These are phyloP conservation scores for Aeoliscus strigatus DNA, from an alignment of 2,797 vertebrate genomes.

Conservation along the genomic window DNA sequence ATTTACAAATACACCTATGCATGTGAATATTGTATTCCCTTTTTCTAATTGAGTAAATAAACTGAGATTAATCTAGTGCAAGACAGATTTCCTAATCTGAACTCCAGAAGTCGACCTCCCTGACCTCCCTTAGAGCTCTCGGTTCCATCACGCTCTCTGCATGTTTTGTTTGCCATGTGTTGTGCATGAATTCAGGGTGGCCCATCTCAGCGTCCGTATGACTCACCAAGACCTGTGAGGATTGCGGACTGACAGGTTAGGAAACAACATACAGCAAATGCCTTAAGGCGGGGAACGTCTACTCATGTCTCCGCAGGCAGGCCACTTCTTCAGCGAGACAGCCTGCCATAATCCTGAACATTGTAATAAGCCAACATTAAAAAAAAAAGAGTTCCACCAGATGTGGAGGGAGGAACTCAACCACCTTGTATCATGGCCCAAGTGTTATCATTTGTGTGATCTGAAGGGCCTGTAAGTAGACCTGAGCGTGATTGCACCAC, in stretches of 20 bases:
- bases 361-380: conserved; percentile 3
- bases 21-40: too few species aligned
- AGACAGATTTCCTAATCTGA: conserved; percentile 8
- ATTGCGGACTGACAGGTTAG: conserved; percentile 69
- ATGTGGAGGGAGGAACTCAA: conserved; percentile 32
- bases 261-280: conserved; percentile 53
- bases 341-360: conserved; percentile 22
- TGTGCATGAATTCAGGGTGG: conserved; percentile 40
- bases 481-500: conserved; percentile 10
- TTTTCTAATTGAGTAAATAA: too few species aligned
- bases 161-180: conserved; percentile 34
- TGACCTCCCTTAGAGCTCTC: too few species aligned
- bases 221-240: conserved; percentile 58
- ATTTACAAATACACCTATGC: too few species aligned
- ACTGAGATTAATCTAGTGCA: too few species aligned
- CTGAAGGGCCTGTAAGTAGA: conserved; percentile 1
- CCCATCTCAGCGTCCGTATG: conserved; percentile 48
- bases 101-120: too few species aligned
- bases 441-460: too few species aligned
- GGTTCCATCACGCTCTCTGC: conserved; percentile 10
- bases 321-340: conserved; percentile 30
- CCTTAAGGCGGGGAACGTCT: conserved; percentile 50
- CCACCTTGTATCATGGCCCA: too few species aligned
- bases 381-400: conserved; percentile 15
- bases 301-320: conserved; percentile 50